Evolutionary conservation across 2,797 vertebrate genomes (phyloP).

Genomic region (Gambelia wislizenii): DNA sequence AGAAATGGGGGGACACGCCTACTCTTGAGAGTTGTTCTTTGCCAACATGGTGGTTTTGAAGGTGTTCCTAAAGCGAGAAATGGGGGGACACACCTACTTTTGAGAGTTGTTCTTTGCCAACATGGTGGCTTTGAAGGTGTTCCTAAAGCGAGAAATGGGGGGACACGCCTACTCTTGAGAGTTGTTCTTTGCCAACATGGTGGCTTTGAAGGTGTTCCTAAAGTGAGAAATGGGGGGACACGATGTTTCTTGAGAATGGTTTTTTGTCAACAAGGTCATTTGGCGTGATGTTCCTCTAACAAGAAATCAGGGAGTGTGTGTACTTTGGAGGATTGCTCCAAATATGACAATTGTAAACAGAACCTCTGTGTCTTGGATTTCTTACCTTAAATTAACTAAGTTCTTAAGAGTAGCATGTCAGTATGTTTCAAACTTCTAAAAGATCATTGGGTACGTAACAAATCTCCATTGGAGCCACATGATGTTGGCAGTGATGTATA

Average conservation of each 20-base stretch:
- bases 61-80: no score
- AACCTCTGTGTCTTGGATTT: conserved; percentile 40
- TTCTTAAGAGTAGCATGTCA: background rate
- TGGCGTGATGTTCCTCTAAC: background rate
- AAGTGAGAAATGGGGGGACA: no score
- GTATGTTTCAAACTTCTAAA: conserved; percentile 39
- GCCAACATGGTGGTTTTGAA: background rate
- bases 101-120: no score
- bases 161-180: no score
- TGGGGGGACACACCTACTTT: no score
- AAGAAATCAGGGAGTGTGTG: background rate
- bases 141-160: no score
- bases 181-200: no score
- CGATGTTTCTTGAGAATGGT: no score
- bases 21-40: no score
- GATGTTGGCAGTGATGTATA: background rate
- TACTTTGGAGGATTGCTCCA: background rate
- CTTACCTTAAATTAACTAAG: background rate
- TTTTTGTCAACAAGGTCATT: background rate
- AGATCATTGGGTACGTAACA: background rate
- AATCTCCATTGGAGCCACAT: background rate
- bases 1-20: background rate
- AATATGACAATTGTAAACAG: background rate
- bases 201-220: no score
- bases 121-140: no score